phyloP scores from a whole-genome alignment of 53 echinoderm and acorn worm species.

The Echinarachnius parma region DNA sequence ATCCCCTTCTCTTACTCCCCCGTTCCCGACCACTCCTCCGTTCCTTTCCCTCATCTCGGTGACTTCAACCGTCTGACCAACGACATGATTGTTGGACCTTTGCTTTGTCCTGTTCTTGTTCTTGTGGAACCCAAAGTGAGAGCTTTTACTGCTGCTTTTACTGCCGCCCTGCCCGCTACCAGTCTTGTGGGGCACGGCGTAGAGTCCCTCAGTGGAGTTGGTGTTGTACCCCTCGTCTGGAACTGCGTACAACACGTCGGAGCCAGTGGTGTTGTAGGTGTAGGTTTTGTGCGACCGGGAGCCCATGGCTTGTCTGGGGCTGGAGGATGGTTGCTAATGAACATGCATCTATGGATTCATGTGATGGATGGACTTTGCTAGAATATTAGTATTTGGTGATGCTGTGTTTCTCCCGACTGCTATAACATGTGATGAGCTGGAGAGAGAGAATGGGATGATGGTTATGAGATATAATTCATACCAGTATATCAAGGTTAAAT shows the following conservation, averaged over 20 bases:
- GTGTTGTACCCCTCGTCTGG: conserved; percentile 21
- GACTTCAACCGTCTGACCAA: too few relatives aligned
- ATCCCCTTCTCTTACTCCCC: too few relatives aligned
- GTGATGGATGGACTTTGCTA: too few relatives aligned
- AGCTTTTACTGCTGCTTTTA: conserved; percentile 28
- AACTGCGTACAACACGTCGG: conserved; percentile 18
- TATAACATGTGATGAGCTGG: too few relatives aligned
- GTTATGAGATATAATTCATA: too few relatives aligned
- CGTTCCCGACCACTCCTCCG: too few relatives aligned
- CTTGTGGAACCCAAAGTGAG: conserved; percentile 24
- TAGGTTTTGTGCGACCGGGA: conserved; percentile 10
- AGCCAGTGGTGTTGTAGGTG: conserved; percentile 25
- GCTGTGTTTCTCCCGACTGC: too few relatives aligned
- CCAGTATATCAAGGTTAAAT: too few relatives aligned
- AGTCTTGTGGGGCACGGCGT: not conserved
- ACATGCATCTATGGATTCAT: too few relatives aligned
- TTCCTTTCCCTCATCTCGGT: too few relatives aligned
- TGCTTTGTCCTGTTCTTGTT: not conserved
- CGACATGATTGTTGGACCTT: not conserved
- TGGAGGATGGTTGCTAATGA: not conserved
- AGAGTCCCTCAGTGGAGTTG: conserved; percentile 23
- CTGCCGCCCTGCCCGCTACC: not conserved
- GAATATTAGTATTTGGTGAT: too few relatives aligned
- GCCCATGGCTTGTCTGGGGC: not conserved
- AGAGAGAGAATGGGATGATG: too few relatives aligned